Percentiles rank a stretch among this genome's conserved stretches.
These are phyloP conservation scores for Pantherophis vulpinus DNA, from an alignment of 2,797 vertebrate species.

Conservation along the genomic window DNA sequence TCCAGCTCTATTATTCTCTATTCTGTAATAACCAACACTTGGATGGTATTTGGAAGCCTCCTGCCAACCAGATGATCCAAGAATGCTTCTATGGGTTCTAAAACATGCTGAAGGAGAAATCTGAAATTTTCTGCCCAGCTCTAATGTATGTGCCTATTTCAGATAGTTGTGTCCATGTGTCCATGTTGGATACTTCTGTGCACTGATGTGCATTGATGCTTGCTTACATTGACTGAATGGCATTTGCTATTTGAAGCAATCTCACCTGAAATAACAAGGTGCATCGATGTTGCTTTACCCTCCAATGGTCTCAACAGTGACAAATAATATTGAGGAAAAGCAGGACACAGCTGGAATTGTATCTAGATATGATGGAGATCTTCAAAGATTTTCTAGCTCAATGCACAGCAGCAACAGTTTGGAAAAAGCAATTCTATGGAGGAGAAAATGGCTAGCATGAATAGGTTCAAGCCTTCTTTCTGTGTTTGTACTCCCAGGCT, in stretches of 20 bases:
- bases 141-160: background rate
- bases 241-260: background rate
- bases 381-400: background rate
- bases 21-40: background rate
- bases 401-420: background rate
- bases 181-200: background rate
- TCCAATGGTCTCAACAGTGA: background rate
- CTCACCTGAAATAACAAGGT: background rate
- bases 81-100: background rate
- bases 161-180: background rate
- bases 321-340: background rate
- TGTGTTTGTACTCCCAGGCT: background rate
- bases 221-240: background rate
- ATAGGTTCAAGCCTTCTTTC: no score
- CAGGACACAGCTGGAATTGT: background rate
- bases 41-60: background rate
- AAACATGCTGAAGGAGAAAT: background rate
- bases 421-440: no score
- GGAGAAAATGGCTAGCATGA: no score
- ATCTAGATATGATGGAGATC: background rate
- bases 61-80: background rate
- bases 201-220: background rate
- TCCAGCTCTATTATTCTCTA: background rate
- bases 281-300: background rate
- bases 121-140: background rate